Conservation (phyloP, 37 sponge, comb jelly and placozoan species). For the Oopsacas minuta region DNA sequence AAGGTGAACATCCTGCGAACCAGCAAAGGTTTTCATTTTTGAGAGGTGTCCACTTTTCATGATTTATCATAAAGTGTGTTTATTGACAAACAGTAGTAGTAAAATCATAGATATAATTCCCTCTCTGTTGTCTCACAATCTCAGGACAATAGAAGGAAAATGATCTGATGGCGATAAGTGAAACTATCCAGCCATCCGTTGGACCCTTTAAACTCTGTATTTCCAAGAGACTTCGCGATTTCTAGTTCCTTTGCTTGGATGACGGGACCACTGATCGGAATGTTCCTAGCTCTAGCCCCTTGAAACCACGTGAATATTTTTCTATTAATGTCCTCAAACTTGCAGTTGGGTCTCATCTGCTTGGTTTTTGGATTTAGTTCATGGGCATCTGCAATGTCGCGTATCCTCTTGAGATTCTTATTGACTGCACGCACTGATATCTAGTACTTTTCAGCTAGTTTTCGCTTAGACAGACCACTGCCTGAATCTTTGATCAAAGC, state of each 20-base stretch:
- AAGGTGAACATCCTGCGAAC: no score
- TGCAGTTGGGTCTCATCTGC: not conserved
- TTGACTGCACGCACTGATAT: not conserved
- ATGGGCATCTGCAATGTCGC: not conserved
- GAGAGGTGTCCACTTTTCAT: no score
- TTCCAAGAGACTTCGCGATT: not conserved
- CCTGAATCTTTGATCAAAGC: slow-evolving; percentile 10
- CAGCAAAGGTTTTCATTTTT: no score
- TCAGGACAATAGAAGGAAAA: not conserved
- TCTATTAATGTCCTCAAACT: not conserved
- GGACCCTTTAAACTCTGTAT: not conserved
- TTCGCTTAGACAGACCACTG: not conserved
- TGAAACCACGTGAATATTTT: not conserved
- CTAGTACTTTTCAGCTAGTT: not conserved
- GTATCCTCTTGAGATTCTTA: not conserved
- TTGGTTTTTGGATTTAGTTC: not conserved
- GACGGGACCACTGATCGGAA: not conserved
- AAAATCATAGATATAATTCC: no score
- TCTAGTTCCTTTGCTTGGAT: not conserved
- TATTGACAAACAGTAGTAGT: no score
- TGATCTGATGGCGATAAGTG: not conserved
- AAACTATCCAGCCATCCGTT: not conserved
- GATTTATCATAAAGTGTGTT: no score
- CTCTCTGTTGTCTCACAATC: no score
- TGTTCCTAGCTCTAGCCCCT: not conserved